Percentiles rank a stretch among this genome's conserved stretches.
These are phyloP conservation scores for Oreonectes daqikongensis DNA, from an alignment of 2,797 vertebrate species.

Conservation along the genomic window DNA sequence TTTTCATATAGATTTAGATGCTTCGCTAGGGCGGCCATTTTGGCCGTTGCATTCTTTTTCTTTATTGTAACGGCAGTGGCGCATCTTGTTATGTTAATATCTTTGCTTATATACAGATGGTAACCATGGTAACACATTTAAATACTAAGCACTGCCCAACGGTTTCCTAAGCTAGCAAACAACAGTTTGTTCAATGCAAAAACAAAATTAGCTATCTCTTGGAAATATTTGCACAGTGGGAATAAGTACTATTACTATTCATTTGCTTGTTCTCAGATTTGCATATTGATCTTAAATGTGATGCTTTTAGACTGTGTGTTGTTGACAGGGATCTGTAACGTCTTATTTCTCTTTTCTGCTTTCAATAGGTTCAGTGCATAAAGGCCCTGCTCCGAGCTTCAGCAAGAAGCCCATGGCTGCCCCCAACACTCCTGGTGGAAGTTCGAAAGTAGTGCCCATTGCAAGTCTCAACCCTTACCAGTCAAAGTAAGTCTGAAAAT, in stretches of 20 bases:
- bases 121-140: constrained; percentile 11
- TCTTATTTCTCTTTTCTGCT: constrained; percentile 38
- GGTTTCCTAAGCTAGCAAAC: not conserved
- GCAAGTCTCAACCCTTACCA: constrained; percentile 97
- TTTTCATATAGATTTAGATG: no score
- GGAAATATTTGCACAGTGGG: not conserved
- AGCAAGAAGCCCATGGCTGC: constrained; percentile 73
- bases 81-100: no score
- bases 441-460: constrained; percentile 90
- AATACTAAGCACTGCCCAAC: not conserved
- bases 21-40: no score
- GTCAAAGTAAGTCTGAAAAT: constrained; percentile 87
- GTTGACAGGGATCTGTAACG: constrained; percentile 33
- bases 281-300: constrained; percentile 49
- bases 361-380: constrained; percentile 68
- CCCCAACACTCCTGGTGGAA: constrained; percentile 80
- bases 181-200: not conserved
- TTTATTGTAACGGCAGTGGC: no score
- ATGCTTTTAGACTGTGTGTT: constrained; percentile 60
- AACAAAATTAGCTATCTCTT: not conserved
- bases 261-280: not conserved
- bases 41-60: no score
- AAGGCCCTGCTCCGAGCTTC: constrained; percentile 76
- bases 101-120: not conserved
- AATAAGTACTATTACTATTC: not conserved